Percentiles rank a stretch among this genome's conserved stretches.
Conservation (phyloP, 2,888 invertebrate species). For the Melolontha melolontha region DNA sequence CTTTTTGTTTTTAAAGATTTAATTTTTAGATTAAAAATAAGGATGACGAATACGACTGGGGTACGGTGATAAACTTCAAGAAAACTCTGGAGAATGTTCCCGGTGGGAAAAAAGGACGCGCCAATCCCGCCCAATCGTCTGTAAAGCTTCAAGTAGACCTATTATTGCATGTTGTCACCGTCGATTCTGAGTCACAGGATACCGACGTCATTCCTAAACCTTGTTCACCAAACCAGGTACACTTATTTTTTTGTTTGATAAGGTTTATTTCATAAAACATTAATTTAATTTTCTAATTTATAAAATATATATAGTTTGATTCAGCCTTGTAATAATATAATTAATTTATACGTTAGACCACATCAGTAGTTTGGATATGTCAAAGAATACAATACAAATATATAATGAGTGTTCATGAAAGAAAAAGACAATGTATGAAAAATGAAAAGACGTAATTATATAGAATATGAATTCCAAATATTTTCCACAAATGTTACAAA, state of each 20-base stretch:
- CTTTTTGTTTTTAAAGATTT: conserved; percentile 18
- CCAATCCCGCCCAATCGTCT: conserved; percentile 70
- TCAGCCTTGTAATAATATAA: too few relatives aligned
- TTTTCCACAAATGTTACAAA: too few relatives aligned
- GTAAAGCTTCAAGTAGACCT: conserved; percentile 84
- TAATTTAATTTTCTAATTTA: too few relatives aligned
- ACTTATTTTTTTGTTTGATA: background rate
- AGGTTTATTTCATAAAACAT: too few relatives aligned
- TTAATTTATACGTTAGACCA: too few relatives aligned
- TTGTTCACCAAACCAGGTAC: conserved; percentile 74
- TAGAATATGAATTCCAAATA: too few relatives aligned
- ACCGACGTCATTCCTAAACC: conserved; percentile 75
- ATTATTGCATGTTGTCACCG: conserved; percentile 80
- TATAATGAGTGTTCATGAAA: too few relatives aligned
- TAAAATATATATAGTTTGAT: too few relatives aligned
- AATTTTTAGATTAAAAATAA: conserved; percentile 79
- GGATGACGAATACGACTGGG: conserved; percentile 94
- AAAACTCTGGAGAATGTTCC: conserved; percentile 56
- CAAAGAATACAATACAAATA: too few relatives aligned
- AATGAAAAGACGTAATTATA: too few relatives aligned
- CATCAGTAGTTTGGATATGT: too few relatives aligned
- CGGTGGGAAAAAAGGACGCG: conserved; percentile 58
- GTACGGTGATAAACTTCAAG: conserved; percentile 92
- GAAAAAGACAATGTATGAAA: too few relatives aligned
- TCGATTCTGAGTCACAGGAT: conserved; percentile 58